phyloP scores from a whole-genome alignment of 1,140 invertebrate genomes.

The Triops longicaudatus region DNA sequence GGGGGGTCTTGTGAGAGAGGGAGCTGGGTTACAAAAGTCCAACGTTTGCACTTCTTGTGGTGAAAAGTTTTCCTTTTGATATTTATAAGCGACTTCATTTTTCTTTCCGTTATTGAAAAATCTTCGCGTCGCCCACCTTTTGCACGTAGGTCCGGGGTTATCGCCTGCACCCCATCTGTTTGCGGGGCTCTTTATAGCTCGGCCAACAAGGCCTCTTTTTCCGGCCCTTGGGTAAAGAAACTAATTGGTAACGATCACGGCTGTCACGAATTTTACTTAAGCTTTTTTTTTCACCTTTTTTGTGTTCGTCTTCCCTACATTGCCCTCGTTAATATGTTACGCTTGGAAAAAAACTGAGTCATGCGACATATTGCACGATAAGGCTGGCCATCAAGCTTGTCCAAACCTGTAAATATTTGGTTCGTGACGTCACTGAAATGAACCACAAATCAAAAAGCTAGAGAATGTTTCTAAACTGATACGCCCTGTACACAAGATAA shows the following conservation, averaged over 20 bases:
- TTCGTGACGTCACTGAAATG: not conserved
- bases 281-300: not conserved
- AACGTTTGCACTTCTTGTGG: not conserved
- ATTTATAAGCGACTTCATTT: not conserved
- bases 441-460: not conserved
- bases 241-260: constrained; percentile 14
- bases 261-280: not conserved
- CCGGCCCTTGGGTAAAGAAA: not conserved
- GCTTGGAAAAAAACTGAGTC: not conserved
- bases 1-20: too few species aligned
- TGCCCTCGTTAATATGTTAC: not conserved
- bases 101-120: not conserved
- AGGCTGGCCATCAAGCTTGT: not conserved
- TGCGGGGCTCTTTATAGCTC: not conserved
- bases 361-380: constrained; percentile 3
- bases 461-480: not conserved
- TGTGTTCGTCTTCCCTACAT: not conserved
- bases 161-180: constrained; percentile 5
- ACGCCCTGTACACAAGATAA: not conserved
- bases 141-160: not conserved
- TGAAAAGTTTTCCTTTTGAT: not conserved
- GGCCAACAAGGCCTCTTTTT: constrained; percentile 1
- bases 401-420: not conserved
- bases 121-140: not conserved
- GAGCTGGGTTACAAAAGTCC: not conserved